A percentile compares a stretch with the other conserved stretches of the same genome.
Evolutionary conservation across 2,888 invertebrate species (phyloP).

Genomic region (Scaptomyza flava): DNA sequence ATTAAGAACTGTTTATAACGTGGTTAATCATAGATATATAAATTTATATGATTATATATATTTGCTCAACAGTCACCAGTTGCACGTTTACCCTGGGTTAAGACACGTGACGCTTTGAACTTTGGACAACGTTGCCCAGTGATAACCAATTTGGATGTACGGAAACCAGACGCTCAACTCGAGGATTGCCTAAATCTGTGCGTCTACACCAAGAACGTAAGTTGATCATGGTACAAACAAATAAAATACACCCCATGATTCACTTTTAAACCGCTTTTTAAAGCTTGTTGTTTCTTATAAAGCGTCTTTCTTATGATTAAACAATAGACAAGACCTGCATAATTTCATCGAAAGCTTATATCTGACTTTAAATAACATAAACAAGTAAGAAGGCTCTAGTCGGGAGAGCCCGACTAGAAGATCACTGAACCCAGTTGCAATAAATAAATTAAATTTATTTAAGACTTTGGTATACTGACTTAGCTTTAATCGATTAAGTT

Average conservation of each 20-base stretch:
- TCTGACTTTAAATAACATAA: not conserved
- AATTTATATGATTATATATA: not conserved
- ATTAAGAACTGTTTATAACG: conserved; percentile 33
- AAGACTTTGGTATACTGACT: too few species aligned
- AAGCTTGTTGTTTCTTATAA: not conserved
- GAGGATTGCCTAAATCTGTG: conserved; percentile 83
- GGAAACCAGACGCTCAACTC: conserved; percentile 66
- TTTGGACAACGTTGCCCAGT: conserved; percentile 82
- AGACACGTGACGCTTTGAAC: conserved; percentile 70
- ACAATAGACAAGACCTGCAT: not conserved
- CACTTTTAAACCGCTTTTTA: not conserved
- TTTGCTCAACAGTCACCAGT: conserved; percentile 71
- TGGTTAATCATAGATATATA: not conserved
- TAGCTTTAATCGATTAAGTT: too few species aligned
- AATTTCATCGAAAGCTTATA: not conserved
- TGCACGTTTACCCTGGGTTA: conserved; percentile 76
- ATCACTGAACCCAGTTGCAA: too few species aligned
- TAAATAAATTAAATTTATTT: too few species aligned
- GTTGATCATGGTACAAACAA: conserved; percentile 11
- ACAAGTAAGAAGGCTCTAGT: too few species aligned
- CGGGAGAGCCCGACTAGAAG: too few species aligned
- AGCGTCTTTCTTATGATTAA: not conserved
- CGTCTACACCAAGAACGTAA: conserved; percentile 83
- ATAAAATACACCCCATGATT: not conserved
- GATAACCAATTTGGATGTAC: conserved; percentile 61